Base-by-base conservation (phyloP, 2,113 vertebrate genomes). In the Melozone crissalis region DNA sequence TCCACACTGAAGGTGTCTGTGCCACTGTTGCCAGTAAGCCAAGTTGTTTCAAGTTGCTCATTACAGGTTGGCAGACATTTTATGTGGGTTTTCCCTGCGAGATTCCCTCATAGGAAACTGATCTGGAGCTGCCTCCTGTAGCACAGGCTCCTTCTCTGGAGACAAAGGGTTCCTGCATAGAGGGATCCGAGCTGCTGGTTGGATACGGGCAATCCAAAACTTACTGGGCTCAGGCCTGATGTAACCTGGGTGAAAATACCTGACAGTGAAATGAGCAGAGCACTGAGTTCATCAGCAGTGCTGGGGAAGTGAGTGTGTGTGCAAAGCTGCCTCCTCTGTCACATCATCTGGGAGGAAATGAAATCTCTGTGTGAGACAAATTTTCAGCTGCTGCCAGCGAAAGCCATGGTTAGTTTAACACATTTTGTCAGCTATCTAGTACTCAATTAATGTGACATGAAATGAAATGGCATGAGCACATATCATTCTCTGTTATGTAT, bases 361-460 rank as follows among this genome's bases (percentile, higher is more conserved):
- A 83, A 84, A 94, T 84, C 95, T 96, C 94, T 35, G n/a, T 12
- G 46, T 33, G 76, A 87, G 88, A 93, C 81, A 84, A 84, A 84
- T 28, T 51, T 83, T 87, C 88, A 91, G 27, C 71, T 84, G 26
- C 55, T 62, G 39, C 69, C 90, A 59, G 75, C 3, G 0, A 82
- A 92, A 84, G 91, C 87, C 44, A 52, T 43, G 77, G 75, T 83
- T 95, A 94, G 93, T 96, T 97, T 89, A 95, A 95, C 5, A 3
- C 47, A 6, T 89, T 94, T 90, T 97, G 97, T 96, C 97, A 95
- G 68, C 90, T 93, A 85, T 79, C 73, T 86, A 67, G 78, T 81
- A 62, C 87, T 95, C 52, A 44, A 88, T 95, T 97, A 97, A 97
- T 95, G 93, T 97, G 96, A 97, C 92, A 95, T 78, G 87, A 17